These are phyloP conservation scores for Sandelia bainsii DNA, from an alignment of 2,797 vertebrate genomes.

Conservation along the genomic window DNA sequence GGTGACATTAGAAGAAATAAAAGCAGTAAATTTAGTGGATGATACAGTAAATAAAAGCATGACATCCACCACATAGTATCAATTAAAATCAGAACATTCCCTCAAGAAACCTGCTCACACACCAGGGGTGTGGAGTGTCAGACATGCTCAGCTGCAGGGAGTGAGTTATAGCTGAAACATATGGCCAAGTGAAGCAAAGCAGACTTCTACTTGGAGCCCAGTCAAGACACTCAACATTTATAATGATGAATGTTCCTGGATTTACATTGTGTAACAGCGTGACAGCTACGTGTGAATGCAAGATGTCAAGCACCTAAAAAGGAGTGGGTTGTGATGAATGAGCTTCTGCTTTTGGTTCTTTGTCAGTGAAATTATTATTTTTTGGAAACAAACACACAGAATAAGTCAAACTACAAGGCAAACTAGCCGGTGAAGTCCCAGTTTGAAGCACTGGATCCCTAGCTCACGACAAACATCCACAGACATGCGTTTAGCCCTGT, in stretches of 20 bases:
- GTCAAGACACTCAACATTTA: slow-evolving; percentile 44
- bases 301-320: slow-evolving; percentile 41
- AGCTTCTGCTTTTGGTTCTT: slow-evolving; percentile 41
- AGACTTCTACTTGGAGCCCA: slow-evolving; percentile 59
- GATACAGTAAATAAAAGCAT: slow-evolving; percentile 21
- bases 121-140: slow-evolving; percentile 25
- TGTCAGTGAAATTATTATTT: slow-evolving; percentile 43
- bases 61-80: slow-evolving; percentile 14
- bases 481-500: slow-evolving; percentile 34
- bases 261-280: slow-evolving; percentile 27
- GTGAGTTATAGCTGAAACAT: slow-evolving; percentile 55
- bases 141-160: slow-evolving; percentile 20
- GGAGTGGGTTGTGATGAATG: slow-evolving; percentile 40
- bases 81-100: slow-evolving; percentile 17
- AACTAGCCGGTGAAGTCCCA: not conserved
- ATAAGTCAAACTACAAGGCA: slow-evolving; percentile 18
- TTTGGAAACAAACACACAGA: slow-evolving; percentile 25
- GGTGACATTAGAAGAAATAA: slow-evolving; percentile 2
- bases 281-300: slow-evolving; percentile 23
- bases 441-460: slow-evolving; percentile 28
- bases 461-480: slow-evolving; percentile 33
- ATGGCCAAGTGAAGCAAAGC: slow-evolving; percentile 57
- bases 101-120: slow-evolving; percentile 24
- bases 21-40: not conserved
- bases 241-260: slow-evolving; percentile 49